Base-by-base conservation (phyloP, 2,797 vertebrate genomes). In the Characodon lateralis region DNA sequence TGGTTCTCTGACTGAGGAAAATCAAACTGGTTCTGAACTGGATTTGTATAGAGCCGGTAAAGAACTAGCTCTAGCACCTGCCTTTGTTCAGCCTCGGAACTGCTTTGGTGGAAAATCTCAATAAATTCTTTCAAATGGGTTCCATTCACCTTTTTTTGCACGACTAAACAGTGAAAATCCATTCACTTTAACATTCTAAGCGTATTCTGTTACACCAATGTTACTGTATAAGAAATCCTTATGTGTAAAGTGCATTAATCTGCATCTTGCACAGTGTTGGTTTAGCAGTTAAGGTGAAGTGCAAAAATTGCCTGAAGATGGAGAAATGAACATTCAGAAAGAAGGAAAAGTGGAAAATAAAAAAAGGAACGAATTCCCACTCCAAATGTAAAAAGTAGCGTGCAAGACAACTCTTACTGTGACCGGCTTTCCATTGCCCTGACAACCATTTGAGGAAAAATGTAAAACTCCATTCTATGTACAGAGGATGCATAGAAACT, bases 181-280 rank as follows among this genome's bases (percentile, higher is more conserved):
- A 20, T 35, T 66, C 63, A 12, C 20, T 41, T 20, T 5, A 13
- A 41, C 70, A 24, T 51, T 48, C 31, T 5, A 18, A 61, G 26
- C 20, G 41, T 41, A 66, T 66, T 3, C 31, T 53, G 16, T 68
- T 24, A 31, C 59, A 63, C 28, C 35, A 41, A 41, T 8, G 18
- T 28, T 22, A n/a, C 68, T 3, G 50, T 73, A 68, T 75, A 55
- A 31, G 31, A 12, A 68, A 76, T 78, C 59, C 61, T 71, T 63
- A 73, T 56, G 71, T 73, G n/a, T 65, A n/a, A 68, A 43, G 85
- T 86, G 85, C 80, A 73, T 61, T 9, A 73, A 65, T 53, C 55
- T 75, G 75, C 14, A 4, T 81, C 81, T 66, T 84, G 88, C 88
- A 91, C 90, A 86, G 88, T 85, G 71, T 82, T 66, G 69, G 84